Conservation (phyloP, 1,140 invertebrate genomes). For the Leptopilina clavipes region DNA sequence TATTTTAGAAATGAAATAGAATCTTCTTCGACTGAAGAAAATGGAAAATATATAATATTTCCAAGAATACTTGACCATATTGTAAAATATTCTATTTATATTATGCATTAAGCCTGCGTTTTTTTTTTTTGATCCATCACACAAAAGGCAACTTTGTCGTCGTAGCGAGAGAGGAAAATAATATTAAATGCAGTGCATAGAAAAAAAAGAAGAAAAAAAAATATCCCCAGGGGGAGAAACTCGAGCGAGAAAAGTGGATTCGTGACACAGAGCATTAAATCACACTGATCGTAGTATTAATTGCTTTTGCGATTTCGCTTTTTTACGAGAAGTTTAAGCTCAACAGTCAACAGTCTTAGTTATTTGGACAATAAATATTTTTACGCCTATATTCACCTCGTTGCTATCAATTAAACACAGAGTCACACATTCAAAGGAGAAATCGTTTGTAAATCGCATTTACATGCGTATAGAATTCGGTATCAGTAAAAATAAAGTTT, state of each 20-base stretch:
- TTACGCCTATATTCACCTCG: neutral
- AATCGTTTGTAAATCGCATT: too few relatives aligned
- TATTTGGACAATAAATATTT: neutral
- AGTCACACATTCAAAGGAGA: too few relatives aligned
- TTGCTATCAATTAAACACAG: too few relatives aligned
- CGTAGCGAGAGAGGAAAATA: neutral
- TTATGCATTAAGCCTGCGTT: slow-evolving; percentile 6
- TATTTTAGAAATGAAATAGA: too few relatives aligned
- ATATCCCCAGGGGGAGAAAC: neutral
- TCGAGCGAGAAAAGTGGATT: slow-evolving; percentile 1
- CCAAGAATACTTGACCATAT: neutral
- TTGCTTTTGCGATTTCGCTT: slow-evolving; percentile 15
- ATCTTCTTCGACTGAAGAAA: too few relatives aligned
- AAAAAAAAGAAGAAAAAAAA: neutral
- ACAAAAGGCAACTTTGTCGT: neutral
- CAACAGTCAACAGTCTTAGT: neutral
- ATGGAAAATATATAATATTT: too few relatives aligned
- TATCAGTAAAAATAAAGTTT: too few relatives aligned
- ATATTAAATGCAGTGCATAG: neutral
- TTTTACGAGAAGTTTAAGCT: neutral
- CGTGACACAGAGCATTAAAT: slow-evolving; percentile 1
- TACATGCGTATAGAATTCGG: too few relatives aligned
- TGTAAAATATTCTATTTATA: slow-evolving; percentile 2
- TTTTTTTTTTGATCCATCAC: neutral
- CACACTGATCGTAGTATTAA: slow-evolving; percentile 15